Conservation (phyloP, 2,113 vertebrate species). For the Mola mola region DNA sequence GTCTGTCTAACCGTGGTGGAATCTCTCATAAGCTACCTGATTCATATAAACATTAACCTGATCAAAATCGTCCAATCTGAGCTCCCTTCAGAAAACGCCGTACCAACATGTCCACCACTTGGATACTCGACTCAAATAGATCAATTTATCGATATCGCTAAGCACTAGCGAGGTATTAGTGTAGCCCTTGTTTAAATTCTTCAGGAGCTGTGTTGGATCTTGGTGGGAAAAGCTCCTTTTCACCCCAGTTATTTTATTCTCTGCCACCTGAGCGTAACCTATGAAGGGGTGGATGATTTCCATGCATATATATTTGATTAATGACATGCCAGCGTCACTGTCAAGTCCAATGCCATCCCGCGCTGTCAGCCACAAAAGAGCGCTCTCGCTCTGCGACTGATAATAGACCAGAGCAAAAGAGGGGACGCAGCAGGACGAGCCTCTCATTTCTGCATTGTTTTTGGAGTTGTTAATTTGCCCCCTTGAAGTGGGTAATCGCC, state of each 20-base stretch:
- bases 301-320: conserved; percentile 80
- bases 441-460: conserved; percentile 56
- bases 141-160: conserved; percentile 56
- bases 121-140: no score
- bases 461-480: conserved; percentile 47
- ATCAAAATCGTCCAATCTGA: no score
- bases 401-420: conserved; percentile 41
- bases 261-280: conserved; percentile 74
- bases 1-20: no score
- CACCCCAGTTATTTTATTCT: conserved; percentile 72
- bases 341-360: conserved; percentile 75
- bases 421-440: conserved; percentile 25
- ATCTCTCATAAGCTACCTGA: no score
- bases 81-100: no score
- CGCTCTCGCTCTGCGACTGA: conserved; percentile 49
- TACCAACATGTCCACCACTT: no score
- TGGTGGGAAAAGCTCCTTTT: conserved; percentile 53
- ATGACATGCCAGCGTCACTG: conserved; percentile 70
- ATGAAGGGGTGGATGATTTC: conserved; percentile 66
- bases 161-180: conserved; percentile 74
- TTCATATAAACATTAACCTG: no score
- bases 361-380: conserved; percentile 60
- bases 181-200: conserved; percentile 55
- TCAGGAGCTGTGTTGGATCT: conserved; percentile 49
- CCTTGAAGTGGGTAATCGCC: conserved; percentile 52